phyloP scores from a whole-genome alignment of 2,113 vertebrate species.

The Callopanchax toddi region DNA sequence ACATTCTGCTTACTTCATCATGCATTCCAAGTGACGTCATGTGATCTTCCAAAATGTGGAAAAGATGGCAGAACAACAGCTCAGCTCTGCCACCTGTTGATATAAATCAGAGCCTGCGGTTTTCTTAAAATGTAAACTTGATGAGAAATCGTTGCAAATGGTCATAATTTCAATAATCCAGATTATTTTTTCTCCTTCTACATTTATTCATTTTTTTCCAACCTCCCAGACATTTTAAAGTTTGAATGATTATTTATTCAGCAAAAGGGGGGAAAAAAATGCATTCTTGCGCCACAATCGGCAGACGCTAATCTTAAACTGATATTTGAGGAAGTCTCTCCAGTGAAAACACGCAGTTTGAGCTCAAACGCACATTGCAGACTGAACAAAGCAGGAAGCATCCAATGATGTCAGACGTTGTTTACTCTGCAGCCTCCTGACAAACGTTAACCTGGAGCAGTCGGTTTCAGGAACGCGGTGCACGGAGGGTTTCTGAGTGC shows the following conservation, averaged over 20 bases:
- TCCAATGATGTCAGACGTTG: neutral
- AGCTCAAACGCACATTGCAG: neutral
- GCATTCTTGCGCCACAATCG: neutral
- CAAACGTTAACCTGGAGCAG: constrained; percentile 3
- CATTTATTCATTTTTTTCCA: too few species aligned
- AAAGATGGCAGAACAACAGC: too few species aligned
- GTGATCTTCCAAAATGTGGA: too few species aligned
- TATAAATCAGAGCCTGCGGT: too few species aligned
- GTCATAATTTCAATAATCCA: too few species aligned
- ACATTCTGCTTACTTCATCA: too few species aligned
- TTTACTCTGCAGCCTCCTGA: neutral
- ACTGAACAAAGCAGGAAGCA: neutral
- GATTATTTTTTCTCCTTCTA: too few species aligned
- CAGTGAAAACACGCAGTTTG: neutral
- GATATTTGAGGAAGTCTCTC: neutral
- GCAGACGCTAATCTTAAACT: neutral
- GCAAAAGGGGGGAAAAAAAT: neutral
- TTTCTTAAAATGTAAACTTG: too few species aligned
- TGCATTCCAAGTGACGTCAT: too few species aligned
- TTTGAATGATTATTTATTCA: neutral
- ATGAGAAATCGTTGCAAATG: too few species aligned
- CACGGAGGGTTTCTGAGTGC: neutral
- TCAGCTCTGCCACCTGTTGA: too few species aligned
- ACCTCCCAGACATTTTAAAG: too few species aligned
- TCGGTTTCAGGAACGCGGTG: neutral